Conservation (phyloP, 2,888 invertebrate genomes). For the Nomada ruficornis region DNA sequence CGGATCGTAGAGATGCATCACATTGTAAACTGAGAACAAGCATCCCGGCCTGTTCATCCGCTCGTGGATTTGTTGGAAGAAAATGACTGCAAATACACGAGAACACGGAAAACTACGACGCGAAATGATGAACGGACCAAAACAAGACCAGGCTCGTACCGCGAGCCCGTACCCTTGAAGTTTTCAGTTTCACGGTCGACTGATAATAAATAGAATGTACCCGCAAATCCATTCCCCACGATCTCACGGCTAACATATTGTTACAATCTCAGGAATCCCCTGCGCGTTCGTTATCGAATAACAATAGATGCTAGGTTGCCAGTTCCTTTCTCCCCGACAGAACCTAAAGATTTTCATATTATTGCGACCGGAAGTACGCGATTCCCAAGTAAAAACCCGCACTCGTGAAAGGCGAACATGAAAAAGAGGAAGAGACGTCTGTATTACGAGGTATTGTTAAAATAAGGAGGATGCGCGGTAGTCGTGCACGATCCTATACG, state of each 20-base stretch:
- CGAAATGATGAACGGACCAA: constrained; percentile 45
- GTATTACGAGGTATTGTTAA: constrained; percentile 55
- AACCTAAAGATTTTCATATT: constrained; percentile 5
- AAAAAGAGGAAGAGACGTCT: constrained; percentile 13
- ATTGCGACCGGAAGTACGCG: not conserved
- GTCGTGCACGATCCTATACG: constrained; percentile 16
- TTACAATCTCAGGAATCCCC: constrained; percentile 37
- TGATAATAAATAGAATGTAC: constrained; percentile 47
- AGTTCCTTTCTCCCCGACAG: not conserved
- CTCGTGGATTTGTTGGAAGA: constrained; percentile 16
- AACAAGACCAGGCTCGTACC: constrained; percentile 12
- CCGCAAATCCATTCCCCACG: constrained; percentile 41
- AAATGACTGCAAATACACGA: constrained; percentile 45
- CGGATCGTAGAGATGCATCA: constrained; percentile 16
- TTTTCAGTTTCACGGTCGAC: constrained; percentile 58
- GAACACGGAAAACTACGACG: constrained; percentile 30
- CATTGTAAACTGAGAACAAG: constrained; percentile 9
- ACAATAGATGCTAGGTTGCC: constrained; percentile 41
- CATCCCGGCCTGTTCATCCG: constrained; percentile 2
- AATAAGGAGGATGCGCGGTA: constrained; percentile 19
- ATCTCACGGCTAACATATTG: constrained; percentile 47
- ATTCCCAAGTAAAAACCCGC: not conserved
- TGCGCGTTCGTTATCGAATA: constrained; percentile 47
- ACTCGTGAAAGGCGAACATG: not conserved
- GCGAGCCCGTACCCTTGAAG: constrained; percentile 24